Conservation (phyloP, 2,797 vertebrate species). For the Neostethus bicornis region DNA sequence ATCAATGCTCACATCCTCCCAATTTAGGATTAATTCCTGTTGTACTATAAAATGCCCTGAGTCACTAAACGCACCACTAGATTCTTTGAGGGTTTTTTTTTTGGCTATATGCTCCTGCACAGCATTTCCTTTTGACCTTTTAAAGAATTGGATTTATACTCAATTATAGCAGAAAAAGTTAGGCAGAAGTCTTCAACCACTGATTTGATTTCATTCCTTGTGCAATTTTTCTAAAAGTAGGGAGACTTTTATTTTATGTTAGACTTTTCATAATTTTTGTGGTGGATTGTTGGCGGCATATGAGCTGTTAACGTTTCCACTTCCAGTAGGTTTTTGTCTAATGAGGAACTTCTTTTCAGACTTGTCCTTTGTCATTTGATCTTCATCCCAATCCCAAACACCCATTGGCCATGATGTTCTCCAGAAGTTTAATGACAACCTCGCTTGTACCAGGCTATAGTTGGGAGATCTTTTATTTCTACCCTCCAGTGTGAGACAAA, state of each 20-base stretch:
- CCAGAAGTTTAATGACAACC: conserved; percentile 48
- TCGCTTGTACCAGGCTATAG: conserved; percentile 62
- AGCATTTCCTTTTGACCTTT: too few species aligned
- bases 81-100: conserved; percentile 42
- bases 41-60: conserved; percentile 39
- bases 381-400: conserved; percentile 5
- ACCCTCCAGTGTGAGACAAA: conserved; percentile 33
- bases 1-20: conserved; percentile 64
- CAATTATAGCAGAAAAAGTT: conserved; percentile 5
- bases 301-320: conserved; percentile 16
- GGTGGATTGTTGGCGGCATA: conserved; percentile 9
- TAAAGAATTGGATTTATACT: conserved; percentile 25
- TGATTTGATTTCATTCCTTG: conserved; percentile 7
- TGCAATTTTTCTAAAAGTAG: conserved; percentile 15
- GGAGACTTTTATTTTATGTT: conserved; percentile 3
- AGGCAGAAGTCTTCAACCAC: conserved; percentile 1
- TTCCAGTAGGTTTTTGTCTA: conserved; percentile 21
- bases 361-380: conserved; percentile 31
- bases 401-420: conserved; percentile 14
- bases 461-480: conserved; percentile 43
- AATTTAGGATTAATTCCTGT: conserved; percentile 72
- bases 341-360: conserved; percentile 23
- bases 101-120: conserved; percentile 32
- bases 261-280: neutral
- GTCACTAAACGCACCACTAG: conserved; percentile 29